These are phyloP conservation scores for Phenganax stokvisi DNA, from an alignment of 92 coral and sea anemone species.

Conservation along the genomic window DNA sequence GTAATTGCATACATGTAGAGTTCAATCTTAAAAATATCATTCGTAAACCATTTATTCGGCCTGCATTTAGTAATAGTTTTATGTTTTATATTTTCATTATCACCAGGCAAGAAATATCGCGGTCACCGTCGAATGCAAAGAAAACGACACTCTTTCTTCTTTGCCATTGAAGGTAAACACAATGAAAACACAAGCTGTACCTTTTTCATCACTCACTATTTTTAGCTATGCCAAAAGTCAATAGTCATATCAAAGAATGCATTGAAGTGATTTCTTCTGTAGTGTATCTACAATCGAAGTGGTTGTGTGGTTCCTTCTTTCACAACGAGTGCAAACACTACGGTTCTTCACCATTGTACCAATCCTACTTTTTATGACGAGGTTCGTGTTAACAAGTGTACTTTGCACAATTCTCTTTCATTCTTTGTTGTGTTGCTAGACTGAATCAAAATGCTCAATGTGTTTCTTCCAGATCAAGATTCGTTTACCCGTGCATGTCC, in stretches of 20 bases:
- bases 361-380: slow-evolving; percentile 90
- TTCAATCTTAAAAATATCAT: no score
- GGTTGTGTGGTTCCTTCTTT: slow-evolving; percentile 69
- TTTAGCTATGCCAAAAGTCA: no score
- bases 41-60: no score
- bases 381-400: slow-evolving; percentile 41
- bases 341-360: slow-evolving; percentile 90
- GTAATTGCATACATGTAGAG: no score
- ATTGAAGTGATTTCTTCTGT: background rate
- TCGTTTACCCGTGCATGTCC: slow-evolving; percentile 72
- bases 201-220: background rate
- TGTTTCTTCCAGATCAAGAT: slow-evolving; percentile 67
- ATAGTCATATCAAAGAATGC: background rate
- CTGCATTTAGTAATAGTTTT: background rate
- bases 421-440: background rate
- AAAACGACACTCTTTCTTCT: slow-evolving; percentile 70
- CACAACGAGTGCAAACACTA: slow-evolving; percentile 65
- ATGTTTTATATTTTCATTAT: background rate
- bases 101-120: slow-evolving; percentile 83
- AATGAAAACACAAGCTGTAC: background rate
- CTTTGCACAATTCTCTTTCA: background rate
- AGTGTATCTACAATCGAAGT: slow-evolving; percentile 85
- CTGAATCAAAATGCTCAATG: background rate
- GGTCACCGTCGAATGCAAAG: slow-evolving; percentile 85
- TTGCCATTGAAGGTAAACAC: slow-evolving; percentile 78